A percentile compares a stretch with the other conserved stretches of the same genome.
Evolutionary conservation across 2,113 vertebrate species (phyloP).

Genomic region (Falco punctatus): DNA sequence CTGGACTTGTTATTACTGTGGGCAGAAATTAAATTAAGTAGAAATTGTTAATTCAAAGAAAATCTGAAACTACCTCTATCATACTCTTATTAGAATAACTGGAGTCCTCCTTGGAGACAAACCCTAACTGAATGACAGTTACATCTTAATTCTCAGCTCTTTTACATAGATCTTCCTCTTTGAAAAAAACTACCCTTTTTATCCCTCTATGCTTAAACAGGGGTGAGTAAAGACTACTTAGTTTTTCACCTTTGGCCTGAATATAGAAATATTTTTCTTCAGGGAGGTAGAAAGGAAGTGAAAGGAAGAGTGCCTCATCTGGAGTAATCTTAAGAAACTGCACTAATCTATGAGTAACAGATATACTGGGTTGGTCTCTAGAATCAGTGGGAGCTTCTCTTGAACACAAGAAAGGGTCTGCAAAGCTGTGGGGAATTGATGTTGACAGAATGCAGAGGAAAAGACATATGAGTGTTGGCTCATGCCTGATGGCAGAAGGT

Average conservation of each 20-base stretch:
- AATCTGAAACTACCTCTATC: background rate
- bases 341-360: fast-evolving
- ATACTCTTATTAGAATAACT: background rate
- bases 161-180: background rate
- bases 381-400: background rate
- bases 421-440: background rate
- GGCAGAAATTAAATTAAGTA: background rate
- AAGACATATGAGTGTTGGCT: background rate
- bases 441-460: background rate
- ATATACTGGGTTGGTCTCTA: background rate
- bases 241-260: background rate
- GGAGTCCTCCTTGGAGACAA: background rate
- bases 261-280: background rate
- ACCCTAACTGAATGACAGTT: background rate
- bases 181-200: background rate
- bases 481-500: background rate
- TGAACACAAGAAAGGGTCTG: background rate
- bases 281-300: background rate
- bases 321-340: background rate
- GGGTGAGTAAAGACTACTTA: background rate
- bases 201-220: background rate
- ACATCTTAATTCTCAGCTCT: background rate
- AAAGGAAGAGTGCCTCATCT: background rate
- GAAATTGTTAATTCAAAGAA: background rate
- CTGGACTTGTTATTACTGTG: background rate